Evolutionary conservation across 2,113 vertebrate genomes (phyloP).

Genomic region (Apodemus sylvaticus): DNA sequence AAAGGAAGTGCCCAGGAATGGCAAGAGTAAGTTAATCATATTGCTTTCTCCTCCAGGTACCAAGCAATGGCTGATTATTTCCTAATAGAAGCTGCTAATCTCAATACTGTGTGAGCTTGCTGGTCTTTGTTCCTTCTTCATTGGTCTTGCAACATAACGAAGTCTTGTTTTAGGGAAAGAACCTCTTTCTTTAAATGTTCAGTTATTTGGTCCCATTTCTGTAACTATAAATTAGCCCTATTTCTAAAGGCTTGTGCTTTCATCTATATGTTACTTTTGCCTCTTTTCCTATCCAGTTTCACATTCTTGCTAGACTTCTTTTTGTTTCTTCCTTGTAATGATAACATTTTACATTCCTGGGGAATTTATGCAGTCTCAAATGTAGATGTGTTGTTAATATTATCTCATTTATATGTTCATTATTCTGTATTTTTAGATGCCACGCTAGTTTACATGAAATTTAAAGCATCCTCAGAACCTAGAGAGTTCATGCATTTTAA

Average conservation of each 20-base stretch:
- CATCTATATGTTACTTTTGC: not conserved
- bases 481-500: slow-evolving; percentile 4
- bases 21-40: not conserved
- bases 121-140: not conserved
- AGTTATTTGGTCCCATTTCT: slow-evolving; percentile 12
- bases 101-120: not conserved
- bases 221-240: not conserved
- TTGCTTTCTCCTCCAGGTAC: not conserved
- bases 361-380: not conserved
- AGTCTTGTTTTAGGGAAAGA: not conserved
- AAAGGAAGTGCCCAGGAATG: not conserved
- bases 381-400: slow-evolving; percentile 17
- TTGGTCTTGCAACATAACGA: not conserved
- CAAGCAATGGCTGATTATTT: not conserved
- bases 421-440: slow-evolving; percentile 6
- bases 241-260: slow-evolving; percentile 26
- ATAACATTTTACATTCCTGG: not conserved
- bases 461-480: slow-evolving; percentile 1
- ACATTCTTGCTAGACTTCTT: not conserved
- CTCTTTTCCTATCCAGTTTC: not conserved
- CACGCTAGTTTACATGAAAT: not conserved
- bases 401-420: not conserved
- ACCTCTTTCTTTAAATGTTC: not conserved
- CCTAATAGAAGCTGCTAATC: not conserved
- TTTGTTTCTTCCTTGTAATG: not conserved